A percentile compares a stretch with the other conserved stretches of the same genome.
These are phyloP conservation scores for Gnathonemus longibarbis DNA, from an alignment of 2,113 vertebrate genomes.

Conservation along the genomic window DNA sequence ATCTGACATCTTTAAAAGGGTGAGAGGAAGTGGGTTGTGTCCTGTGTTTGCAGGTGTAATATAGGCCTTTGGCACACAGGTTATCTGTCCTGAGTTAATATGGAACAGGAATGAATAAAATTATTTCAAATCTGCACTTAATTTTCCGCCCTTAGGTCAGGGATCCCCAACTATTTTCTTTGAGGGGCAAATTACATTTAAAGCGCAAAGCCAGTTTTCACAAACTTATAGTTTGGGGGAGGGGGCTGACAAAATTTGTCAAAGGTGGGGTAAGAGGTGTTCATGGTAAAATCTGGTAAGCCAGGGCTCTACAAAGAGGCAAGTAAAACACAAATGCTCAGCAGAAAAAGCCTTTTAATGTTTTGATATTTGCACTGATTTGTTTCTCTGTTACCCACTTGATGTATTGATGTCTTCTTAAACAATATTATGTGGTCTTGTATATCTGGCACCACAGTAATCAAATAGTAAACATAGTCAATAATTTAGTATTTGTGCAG, in stretches of 20 bases:
- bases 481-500: neutral
- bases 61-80: neutral
- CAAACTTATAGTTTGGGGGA: neutral
- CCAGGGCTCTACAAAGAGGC: neutral
- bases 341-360: neutral
- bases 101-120: neutral
- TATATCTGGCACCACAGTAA: no score
- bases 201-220: neutral
- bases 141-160: neutral
- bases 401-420: no score
- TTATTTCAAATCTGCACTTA: neutral
- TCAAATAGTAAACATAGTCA: no score
- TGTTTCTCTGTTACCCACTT: no score
- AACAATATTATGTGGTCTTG: no score
- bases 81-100: neutral
- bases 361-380: neutral
- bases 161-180: neutral
- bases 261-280: no score
- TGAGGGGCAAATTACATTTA: neutral
- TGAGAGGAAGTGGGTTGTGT: neutral
- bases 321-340: neutral
- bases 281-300: neutral
- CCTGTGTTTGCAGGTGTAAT: neutral
- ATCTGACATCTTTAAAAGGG: neutral
- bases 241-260: no score